phyloP scores from a whole-genome alignment of 1,140 invertebrate genomes.

The Pseudomyrmex gracilis region DNA sequence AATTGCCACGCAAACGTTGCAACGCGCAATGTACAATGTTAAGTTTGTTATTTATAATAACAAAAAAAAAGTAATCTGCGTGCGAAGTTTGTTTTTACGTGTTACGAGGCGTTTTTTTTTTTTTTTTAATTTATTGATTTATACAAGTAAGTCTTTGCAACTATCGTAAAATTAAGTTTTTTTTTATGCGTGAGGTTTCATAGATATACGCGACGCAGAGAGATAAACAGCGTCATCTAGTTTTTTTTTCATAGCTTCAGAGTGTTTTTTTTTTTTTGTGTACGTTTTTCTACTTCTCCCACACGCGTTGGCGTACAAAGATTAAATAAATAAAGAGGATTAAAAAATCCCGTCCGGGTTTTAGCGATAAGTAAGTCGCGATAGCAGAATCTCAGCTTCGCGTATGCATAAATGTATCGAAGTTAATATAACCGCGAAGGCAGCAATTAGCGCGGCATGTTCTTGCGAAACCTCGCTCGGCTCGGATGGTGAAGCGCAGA shows the following conservation, averaged over 20 bases:
- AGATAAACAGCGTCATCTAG: no score
- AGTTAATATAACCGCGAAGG: constrained; percentile 44
- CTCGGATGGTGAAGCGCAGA: constrained; percentile 11
- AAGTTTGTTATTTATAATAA: no score
- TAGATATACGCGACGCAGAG: no score
- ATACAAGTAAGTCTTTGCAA: not conserved
- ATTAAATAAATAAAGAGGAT: constrained; percentile 10
- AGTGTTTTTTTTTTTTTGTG: not conserved
- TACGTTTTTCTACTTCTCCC: not conserved
- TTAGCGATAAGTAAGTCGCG: constrained; percentile 31
- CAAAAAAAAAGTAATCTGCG: no score
- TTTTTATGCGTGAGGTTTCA: no score
- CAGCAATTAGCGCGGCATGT: constrained; percentile 60
- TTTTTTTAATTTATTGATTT: not conserved
- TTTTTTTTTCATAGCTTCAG: not conserved
- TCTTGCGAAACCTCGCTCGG: constrained; percentile 53
- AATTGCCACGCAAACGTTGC: not conserved
- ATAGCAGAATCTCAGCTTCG: constrained; percentile 35
- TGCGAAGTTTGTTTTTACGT: not conserved
- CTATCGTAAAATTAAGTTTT: no score
- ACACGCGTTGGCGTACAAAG: not conserved
- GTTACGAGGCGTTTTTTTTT: not conserved
- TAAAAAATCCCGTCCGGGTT: not conserved
- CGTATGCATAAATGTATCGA: constrained; percentile 53
- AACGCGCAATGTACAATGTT: not conserved